Percentiles rank a stretch among this genome's conserved stretches.
Evolutionary conservation across 2,113 vertebrate species (phyloP).

Genomic region (Neoarius graeffei): DNA sequence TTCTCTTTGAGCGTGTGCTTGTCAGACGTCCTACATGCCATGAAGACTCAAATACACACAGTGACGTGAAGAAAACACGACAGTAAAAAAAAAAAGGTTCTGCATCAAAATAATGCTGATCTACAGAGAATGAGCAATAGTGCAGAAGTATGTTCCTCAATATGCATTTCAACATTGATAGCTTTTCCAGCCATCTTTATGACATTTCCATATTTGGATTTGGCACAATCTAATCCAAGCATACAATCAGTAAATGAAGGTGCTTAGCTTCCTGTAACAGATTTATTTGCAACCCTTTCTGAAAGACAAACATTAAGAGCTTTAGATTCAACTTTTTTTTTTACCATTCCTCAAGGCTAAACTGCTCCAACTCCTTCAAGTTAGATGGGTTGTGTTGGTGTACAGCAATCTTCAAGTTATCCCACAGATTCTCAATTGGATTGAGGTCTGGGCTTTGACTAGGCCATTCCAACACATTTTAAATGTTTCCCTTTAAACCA

Average conservation of each 20-base stretch:
- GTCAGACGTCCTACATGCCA: not conserved
- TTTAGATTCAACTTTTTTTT: not conserved
- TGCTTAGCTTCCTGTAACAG: not conserved
- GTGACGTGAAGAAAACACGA: not conserved
- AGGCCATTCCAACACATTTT: too few species aligned
- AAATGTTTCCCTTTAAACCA: too few species aligned
- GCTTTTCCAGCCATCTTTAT: not conserved
- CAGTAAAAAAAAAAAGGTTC: not conserved
- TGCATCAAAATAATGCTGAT: not conserved
- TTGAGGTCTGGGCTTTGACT: too few species aligned
- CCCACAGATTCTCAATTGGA: too few species aligned
- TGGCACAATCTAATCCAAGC: not conserved
- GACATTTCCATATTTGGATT: not conserved
- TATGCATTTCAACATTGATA: too few species aligned
- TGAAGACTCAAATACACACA: not conserved
- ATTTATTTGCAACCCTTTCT: not conserved
- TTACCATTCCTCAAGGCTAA: too few species aligned
- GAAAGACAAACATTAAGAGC: not conserved
- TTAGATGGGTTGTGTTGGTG: too few species aligned
- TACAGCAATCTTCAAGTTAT: too few species aligned
- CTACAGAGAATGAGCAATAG: not conserved
- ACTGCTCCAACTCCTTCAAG: too few species aligned
- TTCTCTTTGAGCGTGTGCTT: conserved; percentile 37
- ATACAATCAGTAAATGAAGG: not conserved
- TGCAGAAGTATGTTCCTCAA: not conserved